Evolutionary conservation across 2,113 vertebrate species (phyloP), one percentile per base, ranked within the genome.

Genomic region (Lathamus discolor): DNA sequence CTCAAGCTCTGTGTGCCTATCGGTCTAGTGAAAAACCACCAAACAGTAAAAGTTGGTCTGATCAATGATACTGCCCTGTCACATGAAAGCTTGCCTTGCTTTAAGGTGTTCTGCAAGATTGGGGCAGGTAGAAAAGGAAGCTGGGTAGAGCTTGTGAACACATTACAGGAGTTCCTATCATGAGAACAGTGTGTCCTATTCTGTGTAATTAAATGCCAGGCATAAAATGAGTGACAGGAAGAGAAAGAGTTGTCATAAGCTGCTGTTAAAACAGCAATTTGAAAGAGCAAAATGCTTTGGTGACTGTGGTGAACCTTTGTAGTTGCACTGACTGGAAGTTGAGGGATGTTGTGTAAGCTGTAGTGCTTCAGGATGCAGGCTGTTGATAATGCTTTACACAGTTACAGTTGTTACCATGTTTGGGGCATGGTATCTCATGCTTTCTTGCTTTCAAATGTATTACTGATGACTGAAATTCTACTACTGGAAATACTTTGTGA

Each of bases 11-110:
- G 6, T 84, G 37, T 90, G 25, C 37, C 35, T 66, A 15, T 6
- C 49, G 54, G 14, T 52, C 17, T 31, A 29, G 13, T 64, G 17
- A 76, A 79, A 76, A 76, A 5, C 0, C 12, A 67, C 11, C 18
- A 23, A 43, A 33, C 6, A 29, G 16, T 64, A 48, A 77, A 39
- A 66, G 61, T 31, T 61, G 51, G 6, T 69, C 14, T 62, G 22
- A 25, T 44, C 10, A 44, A 82, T 51, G 20, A 7, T 52, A 23
- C 8, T 85, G 3, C 13, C 13, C 74, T 0, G 0, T 55, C 44
- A 8, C 6, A 28, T 41, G 52, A 84, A 78, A n/a, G 49, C 17
- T 76, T 66, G 20, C 73, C n/a, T 83, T 74, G 43, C 55, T 70
- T 70, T 88, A 83, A 39, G 31, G 10, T 76, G 16, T 80, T 80